A percentile compares a stretch with the other conserved stretches of the same genome.
These are phyloP conservation scores for Poecilia gillii DNA, from an alignment of 2,797 vertebrate genomes.

Conservation along the genomic window DNA sequence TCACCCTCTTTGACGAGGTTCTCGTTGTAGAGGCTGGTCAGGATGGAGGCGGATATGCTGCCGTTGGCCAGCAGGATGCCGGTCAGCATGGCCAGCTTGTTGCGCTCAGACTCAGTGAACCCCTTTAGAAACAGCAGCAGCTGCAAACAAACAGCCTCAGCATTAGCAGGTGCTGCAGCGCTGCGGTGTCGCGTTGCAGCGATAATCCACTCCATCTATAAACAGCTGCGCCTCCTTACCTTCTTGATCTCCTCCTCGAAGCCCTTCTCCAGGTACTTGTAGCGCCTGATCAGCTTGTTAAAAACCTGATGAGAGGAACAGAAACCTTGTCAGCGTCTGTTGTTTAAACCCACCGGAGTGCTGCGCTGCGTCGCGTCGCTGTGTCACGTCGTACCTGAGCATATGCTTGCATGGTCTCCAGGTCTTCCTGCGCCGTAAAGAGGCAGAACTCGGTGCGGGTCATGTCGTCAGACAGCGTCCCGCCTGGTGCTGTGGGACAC, in stretches of 20 bases:
- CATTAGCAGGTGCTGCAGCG: neutral
- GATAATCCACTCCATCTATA: neutral
- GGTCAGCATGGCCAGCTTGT: constrained; percentile 98
- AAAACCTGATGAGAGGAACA: constrained; percentile 84
- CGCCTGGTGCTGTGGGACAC: constrained; percentile 87
- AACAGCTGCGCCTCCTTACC: constrained; percentile 76
- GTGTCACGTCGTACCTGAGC: constrained; percentile 80
- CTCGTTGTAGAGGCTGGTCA: constrained; percentile 96
- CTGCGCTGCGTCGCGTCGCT: neutral
- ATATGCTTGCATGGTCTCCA: constrained; percentile 98
- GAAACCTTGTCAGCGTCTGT: neutral
- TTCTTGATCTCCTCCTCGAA: constrained; percentile 99
- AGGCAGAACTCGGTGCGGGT: constrained; percentile 96
- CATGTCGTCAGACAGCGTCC: constrained; percentile 95
- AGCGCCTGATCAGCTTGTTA: constrained; percentile 98
- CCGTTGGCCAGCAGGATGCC: constrained; percentile 95
- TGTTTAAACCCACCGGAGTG: neutral
- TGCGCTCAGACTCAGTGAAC: constrained; percentile 97
- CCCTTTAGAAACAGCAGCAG: constrained; percentile 97
- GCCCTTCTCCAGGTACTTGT: constrained; percentile 98
- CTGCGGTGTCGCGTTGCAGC: neutral
- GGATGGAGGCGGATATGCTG: constrained; percentile 92
- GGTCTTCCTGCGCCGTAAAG: constrained; percentile 96
- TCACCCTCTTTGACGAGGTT: constrained; percentile 96
- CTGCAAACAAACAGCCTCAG: neutral